Evolutionary conservation across 2,888 invertebrate genomes (phyloP).

Genomic region (Drosophila greeni): DNA sequence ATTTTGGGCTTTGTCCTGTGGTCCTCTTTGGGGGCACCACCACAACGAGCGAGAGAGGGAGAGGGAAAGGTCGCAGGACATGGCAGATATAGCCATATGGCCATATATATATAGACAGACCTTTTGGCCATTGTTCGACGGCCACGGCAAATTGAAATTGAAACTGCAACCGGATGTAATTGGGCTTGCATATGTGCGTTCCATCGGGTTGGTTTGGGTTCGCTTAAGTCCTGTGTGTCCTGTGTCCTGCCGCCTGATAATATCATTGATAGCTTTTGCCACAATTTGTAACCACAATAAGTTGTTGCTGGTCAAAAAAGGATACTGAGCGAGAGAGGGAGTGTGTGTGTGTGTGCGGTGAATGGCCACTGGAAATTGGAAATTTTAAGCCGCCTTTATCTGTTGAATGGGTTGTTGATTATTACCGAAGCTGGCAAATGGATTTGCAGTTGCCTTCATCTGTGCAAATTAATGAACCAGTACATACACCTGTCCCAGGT

Average conservation of each 20-base stretch:
- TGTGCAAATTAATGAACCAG: constrained; percentile 34
- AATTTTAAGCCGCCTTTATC: constrained; percentile 36
- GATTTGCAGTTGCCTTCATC: constrained; percentile 30
- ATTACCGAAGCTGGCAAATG: constrained; percentile 38
- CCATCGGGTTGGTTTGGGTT: not conserved
- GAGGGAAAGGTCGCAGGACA: not conserved
- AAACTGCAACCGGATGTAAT: constrained; percentile 75
- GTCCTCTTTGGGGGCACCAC: constrained; percentile 33
- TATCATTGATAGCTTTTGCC: constrained; percentile 74
- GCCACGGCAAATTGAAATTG: constrained; percentile 69
- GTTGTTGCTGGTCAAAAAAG: constrained; percentile 64
- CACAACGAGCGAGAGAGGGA: not conserved
- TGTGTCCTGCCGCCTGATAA: constrained; percentile 54
- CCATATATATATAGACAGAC: constrained; percentile 17
- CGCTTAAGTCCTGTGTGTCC: constrained; percentile 21
- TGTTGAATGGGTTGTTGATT: constrained; percentile 45
- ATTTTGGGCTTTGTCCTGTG: constrained; percentile 43
- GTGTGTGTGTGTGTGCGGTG: constrained; percentile 7
- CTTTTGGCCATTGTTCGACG: constrained; percentile 35
- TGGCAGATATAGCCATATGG: not conserved
- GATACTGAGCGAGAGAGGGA: not conserved
- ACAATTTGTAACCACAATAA: constrained; percentile 73
- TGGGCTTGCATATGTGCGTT: constrained; percentile 67
- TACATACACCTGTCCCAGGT: not conserved
- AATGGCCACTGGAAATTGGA: constrained; percentile 35